Evolutionary conservation across 1,140 invertebrate genomes (phyloP), one percentile per base, ranked within the genome.

Genomic region (Helicoverpa zea): DNA sequence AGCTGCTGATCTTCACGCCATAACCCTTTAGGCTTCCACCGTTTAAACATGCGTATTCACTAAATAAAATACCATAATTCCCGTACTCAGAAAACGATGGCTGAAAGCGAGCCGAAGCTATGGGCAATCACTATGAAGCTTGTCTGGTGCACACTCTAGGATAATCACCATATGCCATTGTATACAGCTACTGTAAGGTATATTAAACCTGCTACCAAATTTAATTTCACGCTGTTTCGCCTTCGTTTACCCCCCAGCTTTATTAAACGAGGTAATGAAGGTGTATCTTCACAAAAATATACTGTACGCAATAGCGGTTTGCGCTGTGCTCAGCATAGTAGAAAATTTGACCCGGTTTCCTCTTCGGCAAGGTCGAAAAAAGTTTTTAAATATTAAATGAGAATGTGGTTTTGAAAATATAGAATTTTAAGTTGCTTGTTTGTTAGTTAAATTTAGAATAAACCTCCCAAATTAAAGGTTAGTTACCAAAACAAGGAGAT

Each of bases 191-290:
- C 23, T 14, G 18, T 72, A 72, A 51, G 13, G 35, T 72, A 30
- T 70, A 70, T 70, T 70, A 52, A 74, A 76, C 59, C 18, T 23
- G 35, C 43, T 29, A 76, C 43, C 35, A 63, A 76, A 76, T 76
- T 75, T 52, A 76, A 76, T 76, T 76, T 61, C 58, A 63, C 73
- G 73, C 4, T 76, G 43, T 76, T 76, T 23, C 30, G 73, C 43
- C 56, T 76, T 51, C 58, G 73, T 76, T 75, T 75, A 61, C 18
- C 58, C 43, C 35, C 43, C 18, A n/a, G 47, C 16, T 76, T 63
- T 76, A 76, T 76, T 49, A 63, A 76, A 76, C 43, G 30, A n/a
- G n/a, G 43, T 51, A 76, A 63, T 63, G 47, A 61, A 73, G 70
- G 70, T 58, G 5, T 43, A 43, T 58, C 13, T 58, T 73, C 58